Base-by-base conservation (phyloP, 2,797 vertebrate genomes). In the Semotilus atromaculatus region DNA sequence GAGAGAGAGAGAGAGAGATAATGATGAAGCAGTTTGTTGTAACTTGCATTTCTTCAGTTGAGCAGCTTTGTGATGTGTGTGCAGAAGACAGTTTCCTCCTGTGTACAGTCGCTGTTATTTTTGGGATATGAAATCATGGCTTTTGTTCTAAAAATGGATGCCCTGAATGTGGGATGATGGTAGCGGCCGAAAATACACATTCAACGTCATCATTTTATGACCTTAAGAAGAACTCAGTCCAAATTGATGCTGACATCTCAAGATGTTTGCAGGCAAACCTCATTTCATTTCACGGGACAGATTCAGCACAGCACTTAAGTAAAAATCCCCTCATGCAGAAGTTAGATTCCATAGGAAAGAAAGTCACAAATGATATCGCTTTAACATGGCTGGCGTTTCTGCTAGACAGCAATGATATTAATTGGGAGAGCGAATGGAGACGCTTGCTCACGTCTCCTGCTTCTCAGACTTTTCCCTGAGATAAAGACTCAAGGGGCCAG, bases 121-220 rank as follows among this genome's bases (percentile, higher is more conserved):
- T 91, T 90, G 80, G 94, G 90, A 93, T 91, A 89, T 89, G 89
- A 92, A 91, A 90, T 92, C 92, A 93, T 93, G 89, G 89, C 93
- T 92, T 93, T 92, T 92, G 90, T 92, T 94, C 93, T 94, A 94
- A 91, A 95, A 94, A 92, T 93, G 92, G 92, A 83, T 82, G 83
- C 89, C 90, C 88, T 90, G 93, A 92, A 94, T 94, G 92, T 94
- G 72, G n/a, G 70, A 91, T 92, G 91, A 93, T 93, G 92, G 93
- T 93, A 94, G 89, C 82, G 86, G 90, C 92, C 88, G 86, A 92
- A 93, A 93, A 94, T 92, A 92, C 90, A 92, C 38, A 80, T 83
- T 77, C 67, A 71, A 66, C 76, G 60, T 83, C 68, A 80, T 84
- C 84, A 80, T 66, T 86, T 64, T 66, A 78, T 72, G 83, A 85